Conservation (phyloP, 1,140 invertebrate genomes). For the Drosophila parvula region DNA sequence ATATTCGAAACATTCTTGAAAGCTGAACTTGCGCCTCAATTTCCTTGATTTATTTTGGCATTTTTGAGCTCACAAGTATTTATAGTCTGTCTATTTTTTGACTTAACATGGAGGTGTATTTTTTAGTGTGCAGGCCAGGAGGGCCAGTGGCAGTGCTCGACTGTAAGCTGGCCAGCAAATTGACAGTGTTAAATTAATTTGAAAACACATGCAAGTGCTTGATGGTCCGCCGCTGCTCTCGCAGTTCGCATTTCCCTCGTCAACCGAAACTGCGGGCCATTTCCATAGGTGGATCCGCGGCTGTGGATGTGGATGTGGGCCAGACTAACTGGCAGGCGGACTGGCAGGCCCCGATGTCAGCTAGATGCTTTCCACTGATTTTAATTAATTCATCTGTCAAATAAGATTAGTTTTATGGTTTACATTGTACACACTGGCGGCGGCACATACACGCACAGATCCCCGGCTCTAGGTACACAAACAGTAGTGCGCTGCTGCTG, state of each 20-base stretch:
- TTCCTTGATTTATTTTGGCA: neutral
- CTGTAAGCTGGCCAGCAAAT: constrained; percentile 76
- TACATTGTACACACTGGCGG: constrained; percentile 57
- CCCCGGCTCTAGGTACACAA: constrained; percentile 6
- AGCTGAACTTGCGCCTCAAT: no score
- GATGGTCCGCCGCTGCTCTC: constrained; percentile 20
- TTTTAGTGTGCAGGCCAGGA: constrained; percentile 14
- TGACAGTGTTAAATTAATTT: constrained; percentile 83
- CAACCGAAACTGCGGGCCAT: constrained; percentile 37
- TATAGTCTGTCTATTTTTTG: neutral
- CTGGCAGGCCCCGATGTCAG: constrained; percentile 51
- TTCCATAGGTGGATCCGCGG: constrained; percentile 46
- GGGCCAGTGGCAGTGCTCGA: constrained; percentile 26
- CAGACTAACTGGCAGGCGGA: constrained; percentile 32
- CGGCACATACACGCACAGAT: neutral
- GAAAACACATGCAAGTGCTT: constrained; percentile 72
- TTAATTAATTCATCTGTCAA: constrained; percentile 83
- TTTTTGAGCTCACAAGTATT: neutral
- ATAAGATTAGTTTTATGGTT: constrained; percentile 82
- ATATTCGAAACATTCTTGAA: no score
- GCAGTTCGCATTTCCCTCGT: constrained; percentile 7
- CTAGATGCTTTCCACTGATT: constrained; percentile 80
- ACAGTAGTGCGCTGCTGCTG: constrained; percentile 24
- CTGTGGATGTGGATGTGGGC: constrained; percentile 14
- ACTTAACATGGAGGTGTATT: constrained; percentile 8